Evolutionary conservation across 2,113 vertebrate species (phyloP).

Genomic region (Corapipo altera): DNA sequence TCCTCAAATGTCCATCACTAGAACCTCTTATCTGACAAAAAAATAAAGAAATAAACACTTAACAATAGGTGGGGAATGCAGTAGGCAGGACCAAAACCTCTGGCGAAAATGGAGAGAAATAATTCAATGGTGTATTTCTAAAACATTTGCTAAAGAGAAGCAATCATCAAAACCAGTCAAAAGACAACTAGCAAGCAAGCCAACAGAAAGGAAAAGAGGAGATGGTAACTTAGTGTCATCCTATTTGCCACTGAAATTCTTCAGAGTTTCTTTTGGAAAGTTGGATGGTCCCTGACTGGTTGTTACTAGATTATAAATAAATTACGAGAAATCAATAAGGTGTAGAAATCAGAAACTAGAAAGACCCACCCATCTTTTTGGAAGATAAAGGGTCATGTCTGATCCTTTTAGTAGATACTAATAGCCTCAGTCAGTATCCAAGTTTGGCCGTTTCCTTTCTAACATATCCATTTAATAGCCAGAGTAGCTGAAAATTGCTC

Average conservation of each 20-base stretch:
- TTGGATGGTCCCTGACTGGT: background rate
- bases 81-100: background rate
- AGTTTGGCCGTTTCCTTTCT: background rate
- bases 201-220: background rate
- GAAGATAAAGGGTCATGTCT: background rate
- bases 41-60: background rate
- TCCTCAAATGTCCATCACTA: background rate
- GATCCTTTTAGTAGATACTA: background rate
- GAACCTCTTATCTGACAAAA: background rate
- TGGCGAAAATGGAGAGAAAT: background rate
- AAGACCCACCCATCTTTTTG: background rate
- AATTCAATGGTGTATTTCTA: background rate
- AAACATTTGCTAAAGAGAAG: background rate
- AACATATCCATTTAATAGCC: background rate
- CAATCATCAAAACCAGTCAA: background rate
- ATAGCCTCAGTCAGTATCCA: background rate
- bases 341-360: background rate
- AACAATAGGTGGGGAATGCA: background rate
- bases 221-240: background rate
- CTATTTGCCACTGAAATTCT: background rate
- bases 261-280: background rate
- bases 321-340: background rate
- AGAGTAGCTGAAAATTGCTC: background rate
- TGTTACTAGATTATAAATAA: background rate
- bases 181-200: background rate